Percentiles rank a stretch among this genome's conserved stretches.
Conservation (phyloP, 1,140 invertebrate genomes). For the Mamestra configurata region DNA sequence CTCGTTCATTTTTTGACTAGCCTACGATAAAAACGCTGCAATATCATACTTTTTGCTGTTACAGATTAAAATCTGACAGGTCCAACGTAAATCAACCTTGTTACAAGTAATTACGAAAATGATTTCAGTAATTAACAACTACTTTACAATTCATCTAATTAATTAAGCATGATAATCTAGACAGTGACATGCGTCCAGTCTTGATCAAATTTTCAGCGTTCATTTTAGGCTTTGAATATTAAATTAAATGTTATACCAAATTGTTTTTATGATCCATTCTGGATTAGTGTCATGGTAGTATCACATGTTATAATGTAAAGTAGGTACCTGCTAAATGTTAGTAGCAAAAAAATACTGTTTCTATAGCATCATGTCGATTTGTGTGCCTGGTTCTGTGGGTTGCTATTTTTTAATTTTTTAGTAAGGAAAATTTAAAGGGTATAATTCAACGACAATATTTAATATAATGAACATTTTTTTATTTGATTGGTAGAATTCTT, state of each 20-base stretch:
- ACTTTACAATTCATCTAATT: constrained; percentile 21
- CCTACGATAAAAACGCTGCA: background rate
- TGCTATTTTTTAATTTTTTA: too few species aligned
- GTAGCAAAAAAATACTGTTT: too few species aligned
- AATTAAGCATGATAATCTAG: constrained; percentile 7
- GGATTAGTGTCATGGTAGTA: too few species aligned
- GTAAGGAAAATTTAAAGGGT: too few species aligned
- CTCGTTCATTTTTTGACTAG: too few species aligned
- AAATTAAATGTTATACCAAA: background rate
- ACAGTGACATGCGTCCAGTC: constrained; percentile 7
- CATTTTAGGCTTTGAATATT: constrained; percentile 14
- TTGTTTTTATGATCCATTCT: background rate
- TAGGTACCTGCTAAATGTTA: too few species aligned
- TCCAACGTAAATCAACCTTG: background rate
- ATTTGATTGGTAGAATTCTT: too few species aligned
- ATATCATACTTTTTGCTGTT: background rate
- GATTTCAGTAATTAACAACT: constrained; percentile 12
- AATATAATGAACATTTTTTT: too few species aligned
- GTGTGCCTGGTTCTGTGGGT: too few species aligned
- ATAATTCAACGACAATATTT: too few species aligned
- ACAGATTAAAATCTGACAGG: background rate
- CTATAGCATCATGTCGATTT: too few species aligned
- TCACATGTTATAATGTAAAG: too few species aligned
- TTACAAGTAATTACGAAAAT: constrained; percentile 3
- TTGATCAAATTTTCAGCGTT: constrained; percentile 11